These are phyloP conservation scores for Aurelia aurita complex sp. Pacific DNA, from an alignment of 30 jellyfish, hydroid and myxozoan genomes.

Conservation along the genomic window DNA sequence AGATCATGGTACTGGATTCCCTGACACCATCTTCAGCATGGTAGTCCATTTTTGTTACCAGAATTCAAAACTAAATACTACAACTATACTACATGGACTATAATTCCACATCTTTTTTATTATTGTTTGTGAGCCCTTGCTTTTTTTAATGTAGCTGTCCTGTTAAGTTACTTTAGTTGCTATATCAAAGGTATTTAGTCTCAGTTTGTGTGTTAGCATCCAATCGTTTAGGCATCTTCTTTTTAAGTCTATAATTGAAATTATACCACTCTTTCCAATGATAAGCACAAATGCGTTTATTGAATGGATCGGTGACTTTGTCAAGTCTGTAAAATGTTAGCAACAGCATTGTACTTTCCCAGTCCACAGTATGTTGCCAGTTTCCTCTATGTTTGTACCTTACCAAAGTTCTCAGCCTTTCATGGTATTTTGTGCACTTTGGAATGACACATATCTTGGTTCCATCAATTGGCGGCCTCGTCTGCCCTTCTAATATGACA, in stretches of 20 bases:
- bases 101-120: no score
- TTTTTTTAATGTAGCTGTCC: no score
- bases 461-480: not conserved
- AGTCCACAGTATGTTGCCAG: constrained; percentile 10
- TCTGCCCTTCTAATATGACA: not conserved
- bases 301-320: not conserved
- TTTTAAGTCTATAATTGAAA: not conserved
- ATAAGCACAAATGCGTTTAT: not conserved
- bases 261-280: constrained; percentile 30
- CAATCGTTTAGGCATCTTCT: not conserved
- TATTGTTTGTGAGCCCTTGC: no score
- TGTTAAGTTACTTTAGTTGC: no score
- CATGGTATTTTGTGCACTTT: not conserved
- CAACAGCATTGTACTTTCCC: constrained; percentile 27
- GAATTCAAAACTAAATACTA: no score
- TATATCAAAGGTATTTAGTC: not conserved
- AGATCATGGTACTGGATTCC: no score
- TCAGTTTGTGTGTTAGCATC: not conserved
- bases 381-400: constrained; percentile 7
- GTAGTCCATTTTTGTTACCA: no score
- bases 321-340: constrained; percentile 10
- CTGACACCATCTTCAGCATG: no score
- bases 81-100: no score
- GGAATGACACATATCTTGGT: constrained; percentile 11
- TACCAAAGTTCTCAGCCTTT: constrained; percentile 2